phyloP scores from a whole-genome alignment of 2,113 vertebrate genomes.

The Danionella cerebrum region DNA sequence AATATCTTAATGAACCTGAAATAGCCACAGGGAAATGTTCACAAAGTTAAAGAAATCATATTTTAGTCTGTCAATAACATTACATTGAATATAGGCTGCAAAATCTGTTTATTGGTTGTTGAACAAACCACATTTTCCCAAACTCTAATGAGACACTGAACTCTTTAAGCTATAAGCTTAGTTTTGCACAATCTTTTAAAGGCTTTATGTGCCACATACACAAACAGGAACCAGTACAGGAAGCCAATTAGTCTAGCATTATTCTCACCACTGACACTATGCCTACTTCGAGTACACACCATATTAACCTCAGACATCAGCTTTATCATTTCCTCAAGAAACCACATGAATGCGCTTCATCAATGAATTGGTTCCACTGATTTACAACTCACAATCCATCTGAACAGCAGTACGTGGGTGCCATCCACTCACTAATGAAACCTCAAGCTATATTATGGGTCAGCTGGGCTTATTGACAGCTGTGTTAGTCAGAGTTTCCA shows the following conservation, averaged over 20 bases:
- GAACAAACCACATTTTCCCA: too few relatives aligned
- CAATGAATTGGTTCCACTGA: background rate
- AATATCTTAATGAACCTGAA: too few relatives aligned
- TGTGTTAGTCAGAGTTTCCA: constrained; percentile 17
- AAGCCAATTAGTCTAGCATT: background rate
- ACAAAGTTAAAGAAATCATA: too few relatives aligned
- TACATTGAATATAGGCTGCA: too few relatives aligned
- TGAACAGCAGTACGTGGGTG: background rate
- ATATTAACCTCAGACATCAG: background rate
- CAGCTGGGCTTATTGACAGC: constrained; percentile 7
- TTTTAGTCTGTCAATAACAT: too few relatives aligned
- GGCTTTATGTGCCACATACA: background rate
- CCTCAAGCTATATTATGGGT: background rate
- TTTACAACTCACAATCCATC: background rate
- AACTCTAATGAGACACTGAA: too few relatives aligned
- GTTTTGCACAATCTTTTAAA: background rate
- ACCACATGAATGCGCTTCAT: background rate
- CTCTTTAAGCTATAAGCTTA: too few relatives aligned
- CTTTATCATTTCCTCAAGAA: constrained; percentile 12
- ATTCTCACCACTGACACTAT: background rate
- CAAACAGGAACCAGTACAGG: constrained; percentile 4
- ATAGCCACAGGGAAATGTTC: too few relatives aligned
- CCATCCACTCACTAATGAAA: background rate
- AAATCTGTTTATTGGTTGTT: too few relatives aligned
- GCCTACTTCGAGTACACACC: background rate